Evolutionary conservation across 2,113 vertebrate genomes (phyloP).

Genomic region (Brachionichthys hirsutus): DNA sequence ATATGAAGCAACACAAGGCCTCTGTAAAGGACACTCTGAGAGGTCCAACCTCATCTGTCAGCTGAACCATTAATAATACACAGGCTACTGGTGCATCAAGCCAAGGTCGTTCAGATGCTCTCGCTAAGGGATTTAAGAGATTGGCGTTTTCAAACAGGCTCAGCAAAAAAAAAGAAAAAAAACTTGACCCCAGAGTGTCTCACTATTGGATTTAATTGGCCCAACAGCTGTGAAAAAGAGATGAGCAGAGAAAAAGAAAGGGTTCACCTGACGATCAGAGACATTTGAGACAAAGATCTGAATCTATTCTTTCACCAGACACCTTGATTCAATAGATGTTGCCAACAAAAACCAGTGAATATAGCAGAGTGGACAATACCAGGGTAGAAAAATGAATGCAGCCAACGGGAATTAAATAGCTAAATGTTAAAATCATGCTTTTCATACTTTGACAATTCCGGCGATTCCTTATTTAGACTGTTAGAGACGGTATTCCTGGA

Average conservation of each 20-base stretch:
- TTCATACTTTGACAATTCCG: too few relatives aligned
- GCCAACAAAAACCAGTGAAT: too few relatives aligned
- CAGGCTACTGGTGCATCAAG: conserved; percentile 14
- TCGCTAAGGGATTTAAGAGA: conserved; percentile 14
- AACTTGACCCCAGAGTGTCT: conserved; percentile 22
- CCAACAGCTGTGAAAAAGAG: neutral
- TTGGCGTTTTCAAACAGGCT: conserved; percentile 34
- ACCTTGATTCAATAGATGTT: too few relatives aligned
- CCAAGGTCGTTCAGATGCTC: conserved; percentile 42
- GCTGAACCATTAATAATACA: conserved; percentile 38
- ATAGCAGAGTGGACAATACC: too few relatives aligned
- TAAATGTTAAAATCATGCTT: too few relatives aligned
- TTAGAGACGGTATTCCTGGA: too few relatives aligned
- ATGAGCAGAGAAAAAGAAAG: neutral
- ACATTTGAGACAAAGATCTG: too few relatives aligned
- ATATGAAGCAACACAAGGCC: neutral
- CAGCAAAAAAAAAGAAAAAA: conserved; percentile 48
- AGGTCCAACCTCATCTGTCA: neutral
- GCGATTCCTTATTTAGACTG: too few relatives aligned
- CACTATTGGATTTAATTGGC: conserved; percentile 42
- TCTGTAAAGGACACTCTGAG: neutral
- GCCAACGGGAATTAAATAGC: too few relatives aligned
- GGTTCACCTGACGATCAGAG: too few relatives aligned
- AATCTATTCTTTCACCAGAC: too few relatives aligned
- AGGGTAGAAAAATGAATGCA: too few relatives aligned